Percentiles rank a stretch among this genome's conserved stretches.
Conservation (phyloP, 2,797 vertebrate genomes). For the Acropternis orthonyx region DNA sequence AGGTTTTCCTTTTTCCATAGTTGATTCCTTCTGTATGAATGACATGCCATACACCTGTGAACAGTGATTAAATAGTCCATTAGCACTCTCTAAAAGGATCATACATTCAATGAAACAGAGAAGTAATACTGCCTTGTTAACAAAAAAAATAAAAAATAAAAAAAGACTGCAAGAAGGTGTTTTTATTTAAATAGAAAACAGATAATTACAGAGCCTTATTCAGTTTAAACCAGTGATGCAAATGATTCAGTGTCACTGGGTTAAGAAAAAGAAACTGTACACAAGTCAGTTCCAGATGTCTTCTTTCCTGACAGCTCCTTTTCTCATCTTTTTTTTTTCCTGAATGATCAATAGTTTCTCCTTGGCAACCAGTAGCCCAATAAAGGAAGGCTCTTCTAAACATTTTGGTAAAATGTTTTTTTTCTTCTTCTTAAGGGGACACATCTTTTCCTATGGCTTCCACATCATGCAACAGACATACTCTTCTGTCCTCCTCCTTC, state of each 20-base stretch:
- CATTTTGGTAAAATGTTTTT: constrained; percentile 28
- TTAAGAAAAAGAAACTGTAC: background rate
- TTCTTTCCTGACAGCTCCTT: constrained; percentile 18
- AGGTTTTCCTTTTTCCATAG: background rate
- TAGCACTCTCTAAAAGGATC: background rate
- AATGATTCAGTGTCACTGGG: constrained; percentile 16
- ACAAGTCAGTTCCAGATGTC: constrained; percentile 45
- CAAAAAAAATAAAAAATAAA: background rate
- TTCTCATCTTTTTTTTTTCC: background rate
- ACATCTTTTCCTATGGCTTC: background rate
- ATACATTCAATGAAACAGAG: background rate
- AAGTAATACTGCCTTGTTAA: background rate
- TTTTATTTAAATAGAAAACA: constrained; percentile 7
- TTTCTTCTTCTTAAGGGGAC: constrained; percentile 19
- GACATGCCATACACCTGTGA: background rate
- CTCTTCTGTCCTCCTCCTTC: constrained; percentile 7
- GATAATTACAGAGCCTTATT: background rate
- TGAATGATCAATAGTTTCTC: constrained; percentile 39
- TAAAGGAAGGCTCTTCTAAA: constrained; percentile 10
- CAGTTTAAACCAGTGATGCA: background rate
- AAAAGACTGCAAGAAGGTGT: background rate
- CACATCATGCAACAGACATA: background rate
- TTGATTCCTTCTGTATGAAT: background rate
- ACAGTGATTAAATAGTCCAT: background rate
- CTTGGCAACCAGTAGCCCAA: constrained; percentile 29